Base-by-base conservation (phyloP, 2,888 invertebrate genomes). In the Anarsia innoxiella region DNA sequence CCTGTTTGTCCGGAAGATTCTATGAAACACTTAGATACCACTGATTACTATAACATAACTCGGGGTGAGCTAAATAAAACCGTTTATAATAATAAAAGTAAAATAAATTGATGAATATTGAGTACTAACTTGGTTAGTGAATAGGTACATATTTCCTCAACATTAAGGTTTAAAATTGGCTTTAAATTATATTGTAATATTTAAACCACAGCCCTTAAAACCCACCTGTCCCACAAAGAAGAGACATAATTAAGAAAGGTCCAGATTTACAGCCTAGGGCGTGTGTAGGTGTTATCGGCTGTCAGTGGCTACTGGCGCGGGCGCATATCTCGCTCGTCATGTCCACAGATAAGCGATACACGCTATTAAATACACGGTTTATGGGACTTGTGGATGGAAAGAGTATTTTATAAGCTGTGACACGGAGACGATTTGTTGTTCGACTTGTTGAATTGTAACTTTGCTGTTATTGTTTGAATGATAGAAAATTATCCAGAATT, bases 311-410 rank as follows among this genome's bases (percentile, higher is more conserved):
- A 19, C 19, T 8, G 19, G 19, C n/a, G 25, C 25, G n/a, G 25
- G 27, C 11, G 26, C 26, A 33, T 31, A 33, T 33, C 26, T 33
- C 32, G 12, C 33, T 11, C 33, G 25, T 33, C 33, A 25, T 33
- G 25, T 33, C 25, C 14, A 10, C 10, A 26, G 26, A 26, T 14
- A 36, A 36, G 23, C 25, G 32, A 36, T 28, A 32, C 32, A 26
- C 32, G 31, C 40, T 23, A 36, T 40, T 26, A 36, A 40, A 36
- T 12, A 33, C 26, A 27, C 33, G 33, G 14, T 14, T 29, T 29
- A 29, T 14, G 29, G 8, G 19, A 27, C 11, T 9, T 6, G 12
- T 11, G 6, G 27, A 19, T 19, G 3, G 6, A 6, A 6, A 19
- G 3, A 3, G 19, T 19, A 6, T 19, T 19, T 19, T 3, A 5